Base-by-base conservation (phyloP, 2,113 vertebrate species). In the Tupaia chinensis region DNA sequence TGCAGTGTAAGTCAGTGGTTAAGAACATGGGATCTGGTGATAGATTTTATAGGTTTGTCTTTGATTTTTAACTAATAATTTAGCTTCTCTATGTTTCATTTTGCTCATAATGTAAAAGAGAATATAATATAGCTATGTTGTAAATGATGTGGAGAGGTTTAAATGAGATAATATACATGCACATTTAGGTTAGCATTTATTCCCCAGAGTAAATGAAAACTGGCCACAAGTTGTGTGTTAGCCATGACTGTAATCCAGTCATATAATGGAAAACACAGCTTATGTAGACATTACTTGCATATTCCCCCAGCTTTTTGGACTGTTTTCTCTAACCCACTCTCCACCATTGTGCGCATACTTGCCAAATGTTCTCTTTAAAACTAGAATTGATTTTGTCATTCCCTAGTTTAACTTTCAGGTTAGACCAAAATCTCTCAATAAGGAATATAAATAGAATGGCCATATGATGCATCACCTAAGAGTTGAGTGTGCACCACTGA, bases 81-180 rank as follows among this genome's bases (percentile, higher is more conserved):
- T 73, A 89, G 81, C 58, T 77, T 94, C 15, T 44, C 13, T 92
- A 44, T 27, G 9, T 95, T 25, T 92, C 27, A 87, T 29, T 68
- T 82, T 79, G 11, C 16, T 92, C 63, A 83, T 23, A 58, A 44
- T 5, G 44, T 83, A 32, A 89, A 80, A 83, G 34, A 11, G 68
- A 9, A 63, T 7, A 56, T 87, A 44, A 72, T 81, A 66, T 44
- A 58, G 7, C 54, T n/a, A 85, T 65, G 15, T 80, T 81, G 73
- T 66, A 83, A 83, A 60, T 85, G 27, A 2, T 32, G 12, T 32
- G 23, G 15, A 81, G 17, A 92, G 23, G 20, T 69, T 94, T 90
- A 87, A 94, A 27, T 76, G 66, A 65, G 29, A 54, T 83, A 87
- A 74, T 5, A 86, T 5, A 61, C 0, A 63, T 9, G 83, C 65